phyloP scores from a whole-genome alignment of 2,113 vertebrate genomes.

The Passer montanus region DNA sequence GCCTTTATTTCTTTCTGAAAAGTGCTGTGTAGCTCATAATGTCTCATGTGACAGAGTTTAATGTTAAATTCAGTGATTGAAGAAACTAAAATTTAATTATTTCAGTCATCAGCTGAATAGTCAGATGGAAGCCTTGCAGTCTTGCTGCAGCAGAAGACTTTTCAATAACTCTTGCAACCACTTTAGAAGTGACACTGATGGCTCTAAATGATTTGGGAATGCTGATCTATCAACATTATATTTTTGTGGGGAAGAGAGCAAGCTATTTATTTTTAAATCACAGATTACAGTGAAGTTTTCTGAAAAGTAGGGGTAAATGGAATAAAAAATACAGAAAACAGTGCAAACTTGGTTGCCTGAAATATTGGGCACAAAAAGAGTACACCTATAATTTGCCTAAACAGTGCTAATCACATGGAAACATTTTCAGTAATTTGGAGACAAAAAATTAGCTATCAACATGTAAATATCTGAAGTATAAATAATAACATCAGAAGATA shows the following conservation, averaged over 20 bases:
- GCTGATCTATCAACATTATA: neutral
- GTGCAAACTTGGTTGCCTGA: neutral
- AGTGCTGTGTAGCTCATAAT: neutral
- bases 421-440: neutral
- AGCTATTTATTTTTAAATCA: neutral
- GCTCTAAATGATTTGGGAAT: neutral
- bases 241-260: neutral
- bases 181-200: neutral
- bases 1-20: neutral
- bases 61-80: neutral
- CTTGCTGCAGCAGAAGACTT: neutral
- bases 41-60: neutral
- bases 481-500: neutral
- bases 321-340: neutral
- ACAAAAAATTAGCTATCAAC: neutral
- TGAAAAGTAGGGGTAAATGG: neutral
- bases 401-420: neutral
- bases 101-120: neutral
- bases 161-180: neutral
- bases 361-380: neutral
- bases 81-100: neutral
- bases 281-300: neutral
- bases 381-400: neutral
- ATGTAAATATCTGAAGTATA: neutral
- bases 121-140: neutral